Base-by-base conservation (phyloP, 2,888 invertebrate genomes). In the Marasmarcha lunaedactyla region DNA sequence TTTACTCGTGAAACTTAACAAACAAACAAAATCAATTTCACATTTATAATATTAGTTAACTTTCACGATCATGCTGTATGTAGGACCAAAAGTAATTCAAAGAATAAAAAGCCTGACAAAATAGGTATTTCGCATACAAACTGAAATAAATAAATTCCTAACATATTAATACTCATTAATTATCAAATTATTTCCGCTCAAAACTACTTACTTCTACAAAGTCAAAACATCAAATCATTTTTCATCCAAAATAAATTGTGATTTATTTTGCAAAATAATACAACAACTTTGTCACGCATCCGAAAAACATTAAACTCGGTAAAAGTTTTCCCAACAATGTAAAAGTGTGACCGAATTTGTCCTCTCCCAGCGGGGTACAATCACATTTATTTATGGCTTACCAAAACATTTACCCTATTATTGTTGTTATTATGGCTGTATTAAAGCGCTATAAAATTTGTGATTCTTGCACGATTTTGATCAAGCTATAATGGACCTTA, bases 371-470 rank as follows among this genome's bases (percentile, higher is more conserved):
- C 71, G 62, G 68, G 66, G 66, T 54, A 62, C 60, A 59, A 64
- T 65, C 60, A 58, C 69, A 66, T 67, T 71, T 74, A 79, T 83
- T 79, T 78, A 81, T 78, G 77, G 71, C 70, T 74, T 76, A 78
- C 79, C 81, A 81, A 81, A 81, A 81, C 81, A 83, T 83, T 81
- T 81, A 71, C 74, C 78, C 81, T 78, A 78, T 79, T 81, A 81
- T 77, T 78, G 74, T 73, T 63, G 73, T 66, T 71, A 71, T 77
- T 81, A 81, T 71, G 72, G 78, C 79, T 76, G 72, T 79, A 81
- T 83, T 78, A 83, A 79, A 81, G 61, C 63, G 71, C 68, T 63
- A 76, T 83, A 77, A 81, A 81, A 76, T 78, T 76, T 78, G 81
- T 81, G 72, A 71, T 60, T 70, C 76, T 73, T 71, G 71, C 71